Evolutionary conservation across 2,888 invertebrate species (phyloP).

Genomic region (Carpatolechia fugitivella): DNA sequence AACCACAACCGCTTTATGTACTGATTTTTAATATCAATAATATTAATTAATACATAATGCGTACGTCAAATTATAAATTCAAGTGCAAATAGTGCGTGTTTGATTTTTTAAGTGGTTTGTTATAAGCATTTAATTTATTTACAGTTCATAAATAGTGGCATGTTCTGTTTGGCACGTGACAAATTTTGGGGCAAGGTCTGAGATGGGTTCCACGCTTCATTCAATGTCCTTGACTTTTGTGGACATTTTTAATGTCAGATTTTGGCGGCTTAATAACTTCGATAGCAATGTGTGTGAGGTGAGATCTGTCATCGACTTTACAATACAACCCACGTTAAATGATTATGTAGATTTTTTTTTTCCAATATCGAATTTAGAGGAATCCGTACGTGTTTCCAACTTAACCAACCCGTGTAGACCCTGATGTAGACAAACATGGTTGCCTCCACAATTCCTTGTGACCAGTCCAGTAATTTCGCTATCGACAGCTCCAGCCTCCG

Average conservation of each 20-base stretch:
- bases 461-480: conserved; percentile 18
- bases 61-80: conserved; percentile 7
- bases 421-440: not conserved
- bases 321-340: no score
- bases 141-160: not conserved
- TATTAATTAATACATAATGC: conserved; percentile 4
- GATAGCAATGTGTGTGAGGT: no score
- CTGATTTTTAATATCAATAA: conserved; percentile 16
- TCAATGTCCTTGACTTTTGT: no score
- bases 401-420: no score
- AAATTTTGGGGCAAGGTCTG: no score
- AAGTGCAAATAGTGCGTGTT: not conserved
- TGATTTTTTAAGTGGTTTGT: not conserved
- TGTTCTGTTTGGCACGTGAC: not conserved
- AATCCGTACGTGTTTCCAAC: no score
- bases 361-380: no score
- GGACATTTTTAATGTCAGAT: no score
- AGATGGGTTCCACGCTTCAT: no score
- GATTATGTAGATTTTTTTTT: no score
- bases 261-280: no score
- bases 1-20: conserved; percentile 9
- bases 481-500: conserved; percentile 18
- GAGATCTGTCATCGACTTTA: no score
- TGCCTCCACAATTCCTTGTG: conserved; percentile 4
- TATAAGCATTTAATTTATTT: conserved; percentile 3